A percentile compares a stretch with the other conserved stretches of the same genome.
Evolutionary conservation across 2,797 vertebrate genomes (phyloP).

Genomic region (Crocodylus rhombifer): DNA sequence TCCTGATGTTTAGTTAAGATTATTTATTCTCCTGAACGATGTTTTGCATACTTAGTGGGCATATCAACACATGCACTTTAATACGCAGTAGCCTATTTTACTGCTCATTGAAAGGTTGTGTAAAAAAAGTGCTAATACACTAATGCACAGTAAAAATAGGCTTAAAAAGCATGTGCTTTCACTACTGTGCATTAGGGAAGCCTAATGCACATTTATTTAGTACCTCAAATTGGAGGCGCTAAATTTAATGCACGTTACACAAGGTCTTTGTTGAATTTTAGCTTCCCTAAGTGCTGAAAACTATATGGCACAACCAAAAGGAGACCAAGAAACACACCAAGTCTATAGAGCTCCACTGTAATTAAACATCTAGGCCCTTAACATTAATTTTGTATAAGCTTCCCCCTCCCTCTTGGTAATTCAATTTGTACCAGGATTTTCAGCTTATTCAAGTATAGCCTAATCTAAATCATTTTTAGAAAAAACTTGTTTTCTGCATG

Average conservation of each 20-base stretch:
- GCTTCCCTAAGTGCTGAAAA: constrained; percentile 24
- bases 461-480: neutral
- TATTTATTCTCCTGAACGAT: constrained; percentile 25
- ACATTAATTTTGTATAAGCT: neutral
- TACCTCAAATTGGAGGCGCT: too few species aligned
- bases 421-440: neutral
- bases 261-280: neutral
- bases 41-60: neutral
- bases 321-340: neutral
- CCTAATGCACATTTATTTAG: too few species aligned
- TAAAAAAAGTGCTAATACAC: too few species aligned
- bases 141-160: too few species aligned
- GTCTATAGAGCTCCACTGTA: neutral
- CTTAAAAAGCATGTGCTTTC: too few species aligned
- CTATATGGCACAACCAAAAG: neutral
- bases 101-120: too few species aligned
- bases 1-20: neutral
- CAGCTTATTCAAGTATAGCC: neutral
- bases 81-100: too few species aligned
- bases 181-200: too few species aligned
- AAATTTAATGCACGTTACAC: too few species aligned
- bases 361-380: neutral
- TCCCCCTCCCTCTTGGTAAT: neutral
- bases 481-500: neutral
- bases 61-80: too few species aligned